phyloP scores from a whole-genome alignment of 2,888 invertebrate genomes.

The Acanthococcus lagerstroemiae region DNA sequence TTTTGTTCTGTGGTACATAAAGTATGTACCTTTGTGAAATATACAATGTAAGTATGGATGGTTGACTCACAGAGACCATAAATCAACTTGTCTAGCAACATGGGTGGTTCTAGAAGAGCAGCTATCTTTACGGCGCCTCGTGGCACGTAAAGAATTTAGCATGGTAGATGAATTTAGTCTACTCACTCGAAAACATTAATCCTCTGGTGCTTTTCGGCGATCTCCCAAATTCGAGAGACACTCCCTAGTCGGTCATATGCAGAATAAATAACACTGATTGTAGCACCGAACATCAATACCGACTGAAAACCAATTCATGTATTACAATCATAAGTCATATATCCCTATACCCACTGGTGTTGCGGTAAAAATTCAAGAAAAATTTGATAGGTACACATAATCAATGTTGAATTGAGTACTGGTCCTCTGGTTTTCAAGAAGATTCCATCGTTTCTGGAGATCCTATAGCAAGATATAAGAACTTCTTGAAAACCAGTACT shows the following conservation, averaged over 20 bases:
- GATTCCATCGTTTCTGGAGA: too few relatives aligned
- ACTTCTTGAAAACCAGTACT: too few relatives aligned
- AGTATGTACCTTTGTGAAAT: too few relatives aligned
- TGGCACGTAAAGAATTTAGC: not conserved
- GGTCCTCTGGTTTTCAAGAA: too few relatives aligned
- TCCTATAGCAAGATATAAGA: too few relatives aligned
- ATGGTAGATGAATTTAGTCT: not conserved
- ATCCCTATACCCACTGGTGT: not conserved
- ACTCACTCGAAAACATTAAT: slow-evolving; percentile 27
- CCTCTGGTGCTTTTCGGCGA: slow-evolving; percentile 7
- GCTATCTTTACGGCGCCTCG: too few relatives aligned
- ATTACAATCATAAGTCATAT: not conserved
- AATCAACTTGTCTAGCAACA: too few relatives aligned
- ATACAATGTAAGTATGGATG: too few relatives aligned
- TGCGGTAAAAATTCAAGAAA: not conserved
- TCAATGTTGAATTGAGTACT: not conserved
- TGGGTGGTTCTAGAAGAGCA: too few relatives aligned
- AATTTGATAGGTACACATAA: too few relatives aligned
- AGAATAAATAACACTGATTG: slow-evolving; percentile 65
- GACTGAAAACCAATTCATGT: slow-evolving; percentile 43
- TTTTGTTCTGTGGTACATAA: too few relatives aligned
- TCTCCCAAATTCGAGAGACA: slow-evolving; percentile 58
- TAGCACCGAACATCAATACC: slow-evolving; percentile 70
- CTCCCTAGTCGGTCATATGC: slow-evolving; percentile 58
- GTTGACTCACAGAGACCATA: too few relatives aligned